Evolutionary conservation across 2,797 vertebrate species (phyloP).

Genomic region (Phrynocephalus vlangalii): DNA sequence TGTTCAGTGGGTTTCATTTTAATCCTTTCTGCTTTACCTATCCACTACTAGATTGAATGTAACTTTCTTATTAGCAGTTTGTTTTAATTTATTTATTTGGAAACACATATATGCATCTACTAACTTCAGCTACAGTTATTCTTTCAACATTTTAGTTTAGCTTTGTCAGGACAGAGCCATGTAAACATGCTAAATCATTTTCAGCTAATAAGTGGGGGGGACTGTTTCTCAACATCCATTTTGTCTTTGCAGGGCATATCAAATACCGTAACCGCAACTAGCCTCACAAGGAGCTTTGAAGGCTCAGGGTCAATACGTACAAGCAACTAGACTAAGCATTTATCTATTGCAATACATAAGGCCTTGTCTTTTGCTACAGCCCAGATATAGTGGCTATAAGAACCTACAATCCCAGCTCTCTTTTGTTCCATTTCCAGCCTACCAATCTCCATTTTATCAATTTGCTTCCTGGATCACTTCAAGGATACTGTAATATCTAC

Average conservation of each 20-base stretch:
- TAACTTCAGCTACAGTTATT: not conserved
- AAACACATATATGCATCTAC: not conserved
- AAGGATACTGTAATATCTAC: not conserved
- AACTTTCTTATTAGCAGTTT: too few species aligned
- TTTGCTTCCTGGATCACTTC: not conserved
- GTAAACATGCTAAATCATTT: not conserved
- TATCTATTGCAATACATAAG: not conserved
- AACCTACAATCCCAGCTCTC: not conserved
- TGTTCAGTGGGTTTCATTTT: not conserved
- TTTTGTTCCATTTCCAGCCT: not conserved
- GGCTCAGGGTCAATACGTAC: not conserved
- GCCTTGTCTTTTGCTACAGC: not conserved
- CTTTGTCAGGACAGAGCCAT: not conserved
- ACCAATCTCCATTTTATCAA: not conserved
- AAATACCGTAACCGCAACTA: not conserved
- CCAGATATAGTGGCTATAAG: not conserved
- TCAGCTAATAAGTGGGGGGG: not conserved
- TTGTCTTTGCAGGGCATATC: not conserved
- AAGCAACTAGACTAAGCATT: not conserved
- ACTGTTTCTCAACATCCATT: not conserved
- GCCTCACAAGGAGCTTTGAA: not conserved
- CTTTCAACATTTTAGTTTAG: not conserved
- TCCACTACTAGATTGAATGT: not conserved
- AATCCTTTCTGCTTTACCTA: not conserved
- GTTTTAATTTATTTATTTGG: not conserved